phyloP scores from a whole-genome alignment of 2,797 vertebrate species.

The Ctenopoma kingsleyae region DNA sequence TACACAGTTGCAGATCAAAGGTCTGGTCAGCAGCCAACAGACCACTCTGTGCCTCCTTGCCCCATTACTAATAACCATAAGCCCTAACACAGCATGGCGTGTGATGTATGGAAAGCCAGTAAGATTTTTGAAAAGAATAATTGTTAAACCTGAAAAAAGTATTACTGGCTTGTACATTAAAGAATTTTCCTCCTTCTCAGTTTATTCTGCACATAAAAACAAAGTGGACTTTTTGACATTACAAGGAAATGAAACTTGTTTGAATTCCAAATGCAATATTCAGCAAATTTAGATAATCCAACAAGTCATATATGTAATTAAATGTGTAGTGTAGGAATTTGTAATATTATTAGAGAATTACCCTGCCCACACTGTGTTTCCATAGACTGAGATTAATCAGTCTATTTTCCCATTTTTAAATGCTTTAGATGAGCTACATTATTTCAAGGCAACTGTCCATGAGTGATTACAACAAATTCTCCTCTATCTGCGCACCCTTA shows the following conservation, averaged over 20 bases:
- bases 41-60: conserved; percentile 66
- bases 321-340: background rate
- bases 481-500: conserved; percentile 5
- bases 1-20: conserved; percentile 81
- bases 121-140: conserved; percentile 56
- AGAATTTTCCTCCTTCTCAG: background rate
- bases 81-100: conserved; percentile 56
- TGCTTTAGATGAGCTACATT: conserved; percentile 18
- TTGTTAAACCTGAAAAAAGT: conserved; percentile 42
- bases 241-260: background rate
- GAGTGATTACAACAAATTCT: conserved; percentile 31
- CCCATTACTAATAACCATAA: conserved; percentile 63
- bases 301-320: background rate
- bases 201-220: background rate
- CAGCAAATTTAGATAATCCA: background rate
- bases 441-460: conserved; percentile 7
- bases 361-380: conserved; percentile 7
- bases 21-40: conserved; percentile 77
- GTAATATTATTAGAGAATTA: background rate
- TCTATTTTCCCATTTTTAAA: conserved; percentile 12
- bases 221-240: background rate
- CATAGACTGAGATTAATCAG: conserved; percentile 16
- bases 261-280: background rate
- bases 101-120: conserved; percentile 56
- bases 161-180: conserved; percentile 25